Conservation (phyloP, 2,888 invertebrate species). For the Sphinx pinastri region DNA sequence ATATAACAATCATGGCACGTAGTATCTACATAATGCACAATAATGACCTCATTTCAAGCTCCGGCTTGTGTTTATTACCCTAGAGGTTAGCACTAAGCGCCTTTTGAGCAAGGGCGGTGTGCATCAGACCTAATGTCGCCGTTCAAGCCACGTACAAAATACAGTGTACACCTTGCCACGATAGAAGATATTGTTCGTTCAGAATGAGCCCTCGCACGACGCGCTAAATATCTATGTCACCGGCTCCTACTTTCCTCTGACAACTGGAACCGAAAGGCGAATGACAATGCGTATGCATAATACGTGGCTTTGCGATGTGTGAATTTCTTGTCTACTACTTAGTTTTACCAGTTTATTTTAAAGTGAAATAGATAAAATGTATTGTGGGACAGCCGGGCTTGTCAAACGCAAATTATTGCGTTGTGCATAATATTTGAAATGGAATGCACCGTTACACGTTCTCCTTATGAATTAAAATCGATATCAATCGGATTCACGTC, state of each 20-base stretch:
- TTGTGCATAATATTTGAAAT: background rate
- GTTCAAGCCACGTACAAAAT: background rate
- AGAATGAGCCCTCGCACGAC: constrained; percentile 1
- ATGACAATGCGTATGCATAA: background rate
- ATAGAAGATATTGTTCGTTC: background rate
- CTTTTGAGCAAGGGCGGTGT: background rate
- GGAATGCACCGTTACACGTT: constrained; percentile 5
- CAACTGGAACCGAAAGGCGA: background rate
- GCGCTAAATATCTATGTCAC: constrained; percentile 6
- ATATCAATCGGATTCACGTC: background rate
- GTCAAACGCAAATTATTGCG: background rate
- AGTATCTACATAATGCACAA: no score
- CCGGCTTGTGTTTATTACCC: no score
- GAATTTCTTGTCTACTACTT: background rate
- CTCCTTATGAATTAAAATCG: constrained; percentile 4
- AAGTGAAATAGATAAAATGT: background rate
- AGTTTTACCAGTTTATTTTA: background rate
- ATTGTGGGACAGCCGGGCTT: background rate
- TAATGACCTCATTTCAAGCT: no score
- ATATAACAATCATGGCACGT: no score
- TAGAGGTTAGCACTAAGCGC: no score
- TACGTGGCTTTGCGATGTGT: background rate
- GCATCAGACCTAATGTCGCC: background rate
- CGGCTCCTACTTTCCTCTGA: constrained; percentile 3
- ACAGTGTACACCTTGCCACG: background rate